Conservation (phyloP, 2,797 vertebrate genomes). For the Premnoplex brunnescens region DNA sequence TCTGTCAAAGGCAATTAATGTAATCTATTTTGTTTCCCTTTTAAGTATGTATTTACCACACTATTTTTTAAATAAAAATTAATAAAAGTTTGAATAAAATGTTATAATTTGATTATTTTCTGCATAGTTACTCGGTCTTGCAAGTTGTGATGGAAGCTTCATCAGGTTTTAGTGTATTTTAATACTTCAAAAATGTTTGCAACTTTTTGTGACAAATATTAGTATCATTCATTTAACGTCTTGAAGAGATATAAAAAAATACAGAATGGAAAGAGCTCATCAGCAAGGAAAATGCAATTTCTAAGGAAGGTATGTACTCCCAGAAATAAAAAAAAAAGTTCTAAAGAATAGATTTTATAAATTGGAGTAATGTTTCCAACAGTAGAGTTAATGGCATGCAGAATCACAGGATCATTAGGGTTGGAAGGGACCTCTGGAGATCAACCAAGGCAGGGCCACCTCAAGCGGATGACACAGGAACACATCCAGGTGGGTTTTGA, state of each 20-base stretch:
- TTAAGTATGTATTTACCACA: constrained; percentile 18
- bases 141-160: neutral
- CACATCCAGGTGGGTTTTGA: neutral
- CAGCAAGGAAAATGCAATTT: neutral
- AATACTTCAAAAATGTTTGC: neutral
- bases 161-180: neutral
- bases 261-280: neutral
- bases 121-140: neutral
- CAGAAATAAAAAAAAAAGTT: neutral
- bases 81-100: neutral
- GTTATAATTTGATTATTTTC: neutral
- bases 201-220: neutral
- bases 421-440: neutral
- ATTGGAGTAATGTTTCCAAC: neutral
- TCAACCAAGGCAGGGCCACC: neutral
- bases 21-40: constrained; percentile 33
- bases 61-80: neutral
- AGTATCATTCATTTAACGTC: neutral
- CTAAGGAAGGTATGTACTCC: neutral
- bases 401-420: too few relatives aligned
- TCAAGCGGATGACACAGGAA: neutral
- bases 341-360: neutral
- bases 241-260: neutral
- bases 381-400: neutral
- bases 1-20: constrained; percentile 45